These are phyloP conservation scores for Macrochelys suwanniensis DNA, from an alignment of 2,797 vertebrate genomes.

Conservation along the genomic window DNA sequence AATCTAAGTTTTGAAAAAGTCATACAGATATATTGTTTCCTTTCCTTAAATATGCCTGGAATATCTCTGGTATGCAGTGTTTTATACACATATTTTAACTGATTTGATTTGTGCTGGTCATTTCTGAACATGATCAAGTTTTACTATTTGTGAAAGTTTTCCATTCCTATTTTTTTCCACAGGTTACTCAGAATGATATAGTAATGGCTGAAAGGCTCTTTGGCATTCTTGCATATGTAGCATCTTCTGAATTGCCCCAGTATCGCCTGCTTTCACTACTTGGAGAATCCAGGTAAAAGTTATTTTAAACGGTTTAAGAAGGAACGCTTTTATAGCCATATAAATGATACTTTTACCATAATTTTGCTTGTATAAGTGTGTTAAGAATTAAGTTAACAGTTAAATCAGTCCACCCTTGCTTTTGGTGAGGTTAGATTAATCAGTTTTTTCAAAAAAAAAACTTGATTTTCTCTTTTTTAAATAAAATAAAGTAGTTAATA, in stretches of 20 bases:
- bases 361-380: not conserved
- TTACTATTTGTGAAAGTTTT: not conserved
- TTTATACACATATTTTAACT: not conserved
- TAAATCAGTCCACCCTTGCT: not conserved
- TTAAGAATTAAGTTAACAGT: not conserved
- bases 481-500: not conserved
- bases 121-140: not conserved
- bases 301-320: not conserved
- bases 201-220: slow-evolving; percentile 93
- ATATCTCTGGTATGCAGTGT: not conserved
- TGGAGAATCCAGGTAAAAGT: slow-evolving; percentile 92
- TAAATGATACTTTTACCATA: not conserved
- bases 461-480: not conserved
- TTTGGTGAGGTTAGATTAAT: not conserved
- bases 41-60: not conserved
- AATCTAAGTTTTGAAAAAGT: not conserved
- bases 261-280: slow-evolving; percentile 90
- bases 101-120: not conserved
- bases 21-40: not conserved
- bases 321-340: not conserved
- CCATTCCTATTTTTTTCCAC: not conserved
- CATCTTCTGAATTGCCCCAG: slow-evolving; percentile 92
- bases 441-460: not conserved
- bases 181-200: slow-evolving; percentile 94
- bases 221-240: slow-evolving; percentile 92